Conservation (phyloP, 2,797 vertebrate species). For the Protosalanx chinensis region DNA sequence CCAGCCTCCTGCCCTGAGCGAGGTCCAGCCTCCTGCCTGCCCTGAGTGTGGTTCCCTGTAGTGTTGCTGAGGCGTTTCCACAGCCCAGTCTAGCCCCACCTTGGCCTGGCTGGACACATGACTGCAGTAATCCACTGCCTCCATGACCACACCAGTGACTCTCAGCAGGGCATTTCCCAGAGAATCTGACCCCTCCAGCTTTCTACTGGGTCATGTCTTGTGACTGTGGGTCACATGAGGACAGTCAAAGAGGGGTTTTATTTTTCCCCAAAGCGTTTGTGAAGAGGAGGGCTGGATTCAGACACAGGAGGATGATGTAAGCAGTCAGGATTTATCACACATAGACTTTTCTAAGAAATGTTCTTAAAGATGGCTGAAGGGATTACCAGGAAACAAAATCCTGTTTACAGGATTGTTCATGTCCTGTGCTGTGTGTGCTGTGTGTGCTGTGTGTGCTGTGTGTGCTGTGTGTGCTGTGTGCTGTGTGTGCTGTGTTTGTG, state of each 20-base stretch:
- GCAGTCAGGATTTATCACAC: constrained; percentile 38
- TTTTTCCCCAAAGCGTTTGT: constrained; percentile 41
- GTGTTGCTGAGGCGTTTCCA: constrained; percentile 29
- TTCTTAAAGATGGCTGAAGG: constrained; percentile 27
- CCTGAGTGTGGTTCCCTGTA: neutral
- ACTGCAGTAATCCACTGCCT: constrained; percentile 38
- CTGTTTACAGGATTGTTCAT: neutral
- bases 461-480: too few species aligned
- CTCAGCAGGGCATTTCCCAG: constrained; percentile 25
- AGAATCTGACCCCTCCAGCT: constrained; percentile 22
- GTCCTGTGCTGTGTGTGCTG: too few species aligned
- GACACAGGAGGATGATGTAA: constrained; percentile 16
- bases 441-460: too few species aligned
- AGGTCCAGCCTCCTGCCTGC: constrained; percentile 23
- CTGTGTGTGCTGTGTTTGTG: too few species aligned
- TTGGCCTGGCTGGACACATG: constrained; percentile 20
- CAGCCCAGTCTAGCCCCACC: neutral
- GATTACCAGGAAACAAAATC: constrained; percentile 34
- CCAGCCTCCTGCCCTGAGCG: constrained; percentile 33
- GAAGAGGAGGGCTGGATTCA: constrained; percentile 14
- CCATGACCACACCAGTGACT: constrained; percentile 30
- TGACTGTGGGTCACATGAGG: constrained; percentile 40
- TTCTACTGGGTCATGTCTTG: constrained; percentile 6
- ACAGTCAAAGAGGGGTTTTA: constrained; percentile 27
- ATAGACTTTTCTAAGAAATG: constrained; percentile 45